Evolutionary conservation across 2,797 vertebrate species (phyloP), one percentile per base, ranked within the genome.

Genomic region (Cossypha dichroa): DNA sequence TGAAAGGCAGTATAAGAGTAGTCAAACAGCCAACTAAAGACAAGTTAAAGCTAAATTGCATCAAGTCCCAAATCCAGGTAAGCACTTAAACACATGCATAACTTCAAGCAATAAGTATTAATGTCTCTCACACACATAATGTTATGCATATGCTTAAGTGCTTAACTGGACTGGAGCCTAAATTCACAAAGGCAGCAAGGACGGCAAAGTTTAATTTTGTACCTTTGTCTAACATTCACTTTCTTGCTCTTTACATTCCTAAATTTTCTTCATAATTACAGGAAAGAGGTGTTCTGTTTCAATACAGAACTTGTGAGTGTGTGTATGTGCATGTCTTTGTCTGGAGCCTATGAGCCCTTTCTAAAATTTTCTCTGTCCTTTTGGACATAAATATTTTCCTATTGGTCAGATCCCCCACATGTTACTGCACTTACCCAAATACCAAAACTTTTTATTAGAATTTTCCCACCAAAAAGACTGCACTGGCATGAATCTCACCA

Each of bases 41-140:
- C 21, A 45, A 38, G 15, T 31, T 85, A 63, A 90, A 95, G 6
- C 31, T 92, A 76, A 85, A 88, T 62, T 91, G 9, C n/a, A 68
- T 68, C 41, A 83, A 94, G 38, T 33, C 23, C 29, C 25, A 80
- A 80, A 94, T 80, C 68, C 72, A 94, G 49, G 46, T 72, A 90
- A 93, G 52, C 41, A 60, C 60, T 96, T 94, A 90, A 94, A 55
- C 67, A 80, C 20, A 90, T 23, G 21, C 54, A 38, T 64, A 88
- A 88, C 49, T 94, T 80, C 67, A 88, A 80, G 68, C 9, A 89
- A 5, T 45, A 82, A 82, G 36, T 85, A 66, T 67, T 89, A 88
- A 90, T 67, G 64, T 67, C 16, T 94, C 69, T 88, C 49, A 62
- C 34, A 72, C 63, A 52, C 18, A 77, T 84, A 52, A 89, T 21